phyloP scores from a whole-genome alignment of 2,797 vertebrate species.

The Ispidina picta region DNA sequence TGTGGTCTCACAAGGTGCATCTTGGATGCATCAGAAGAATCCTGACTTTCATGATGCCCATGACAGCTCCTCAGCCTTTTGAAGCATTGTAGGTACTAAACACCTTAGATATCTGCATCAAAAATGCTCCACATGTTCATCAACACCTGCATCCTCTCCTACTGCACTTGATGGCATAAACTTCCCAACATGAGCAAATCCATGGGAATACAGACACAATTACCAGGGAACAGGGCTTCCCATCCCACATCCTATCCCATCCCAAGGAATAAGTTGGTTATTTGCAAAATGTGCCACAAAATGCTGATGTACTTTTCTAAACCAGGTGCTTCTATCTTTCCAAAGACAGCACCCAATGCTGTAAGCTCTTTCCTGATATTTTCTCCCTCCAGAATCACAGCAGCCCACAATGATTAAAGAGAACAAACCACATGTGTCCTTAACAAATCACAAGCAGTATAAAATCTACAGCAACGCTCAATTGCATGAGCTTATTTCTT shows the following conservation, averaged over 20 bases:
- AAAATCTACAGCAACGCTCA: neutral
- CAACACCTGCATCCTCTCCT: neutral
- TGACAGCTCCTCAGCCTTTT: neutral
- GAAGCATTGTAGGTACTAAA: neutral
- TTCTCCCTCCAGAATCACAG: neutral
- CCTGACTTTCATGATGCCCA: neutral
- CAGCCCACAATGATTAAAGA: neutral
- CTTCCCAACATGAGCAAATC: neutral
- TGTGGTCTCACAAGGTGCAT: neutral
- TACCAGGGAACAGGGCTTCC: neutral
- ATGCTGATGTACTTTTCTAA: fast-evolving
- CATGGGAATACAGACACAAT: neutral
- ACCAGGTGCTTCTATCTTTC: neutral
- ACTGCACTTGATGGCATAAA: neutral
- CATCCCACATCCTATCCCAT: neutral
- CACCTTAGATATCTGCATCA: neutral
- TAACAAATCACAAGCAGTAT: neutral
- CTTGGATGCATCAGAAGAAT: neutral
- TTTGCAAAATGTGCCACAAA: neutral
- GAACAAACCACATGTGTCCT: neutral
- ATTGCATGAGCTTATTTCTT: neutral
- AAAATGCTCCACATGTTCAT: neutral
- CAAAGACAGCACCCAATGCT: neutral
- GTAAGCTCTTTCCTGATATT: neutral
- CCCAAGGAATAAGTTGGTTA: neutral